These are phyloP conservation scores for Chrysina gloriosa DNA, from an alignment of 2,888 invertebrate genomes.

Conservation along the genomic window DNA sequence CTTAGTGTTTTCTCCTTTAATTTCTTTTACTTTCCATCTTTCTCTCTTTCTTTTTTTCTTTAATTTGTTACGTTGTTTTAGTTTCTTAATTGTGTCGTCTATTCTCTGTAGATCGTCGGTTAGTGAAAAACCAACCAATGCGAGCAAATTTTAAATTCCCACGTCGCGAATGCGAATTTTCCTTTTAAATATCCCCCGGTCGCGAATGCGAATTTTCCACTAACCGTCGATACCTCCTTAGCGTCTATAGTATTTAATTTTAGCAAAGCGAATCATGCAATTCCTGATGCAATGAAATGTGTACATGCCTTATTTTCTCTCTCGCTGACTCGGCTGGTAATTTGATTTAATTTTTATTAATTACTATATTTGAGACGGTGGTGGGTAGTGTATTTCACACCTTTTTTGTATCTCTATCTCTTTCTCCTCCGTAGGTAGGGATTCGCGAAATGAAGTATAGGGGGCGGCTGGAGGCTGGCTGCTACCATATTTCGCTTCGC, in stretches of 20 bases:
- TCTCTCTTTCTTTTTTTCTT: conserved; percentile 44
- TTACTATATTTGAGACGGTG: conserved; percentile 44
- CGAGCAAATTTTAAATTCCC: not conserved
- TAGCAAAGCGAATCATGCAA: conserved; percentile 56
- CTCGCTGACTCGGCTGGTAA: conserved; percentile 48
- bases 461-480: conserved; percentile 46
- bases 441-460: conserved; percentile 49
- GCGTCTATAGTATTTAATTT: conserved; percentile 51
- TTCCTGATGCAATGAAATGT: conserved; percentile 63
- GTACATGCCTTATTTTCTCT: conserved; percentile 53
- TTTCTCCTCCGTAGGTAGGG: conserved; percentile 44
- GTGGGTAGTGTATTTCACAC: conserved; percentile 43
- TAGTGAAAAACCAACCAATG: not conserved
- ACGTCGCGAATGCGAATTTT: not conserved
- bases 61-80: conserved; percentile 44
- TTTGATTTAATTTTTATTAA: conserved; percentile 20
- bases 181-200: not conserved
- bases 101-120: conserved; percentile 31
- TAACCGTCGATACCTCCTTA: conserved; percentile 29
- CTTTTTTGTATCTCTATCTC: not conserved
- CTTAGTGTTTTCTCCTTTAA: conserved; percentile 47
- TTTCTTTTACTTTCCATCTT: conserved; percentile 48
- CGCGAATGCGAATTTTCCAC: conserved; percentile 21
- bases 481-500: conserved; percentile 50
- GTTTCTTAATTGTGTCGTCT: conserved; percentile 22